phyloP scores from a whole-genome alignment of 1,140 invertebrate genomes.

The Holcopasites calliopsidis region DNA sequence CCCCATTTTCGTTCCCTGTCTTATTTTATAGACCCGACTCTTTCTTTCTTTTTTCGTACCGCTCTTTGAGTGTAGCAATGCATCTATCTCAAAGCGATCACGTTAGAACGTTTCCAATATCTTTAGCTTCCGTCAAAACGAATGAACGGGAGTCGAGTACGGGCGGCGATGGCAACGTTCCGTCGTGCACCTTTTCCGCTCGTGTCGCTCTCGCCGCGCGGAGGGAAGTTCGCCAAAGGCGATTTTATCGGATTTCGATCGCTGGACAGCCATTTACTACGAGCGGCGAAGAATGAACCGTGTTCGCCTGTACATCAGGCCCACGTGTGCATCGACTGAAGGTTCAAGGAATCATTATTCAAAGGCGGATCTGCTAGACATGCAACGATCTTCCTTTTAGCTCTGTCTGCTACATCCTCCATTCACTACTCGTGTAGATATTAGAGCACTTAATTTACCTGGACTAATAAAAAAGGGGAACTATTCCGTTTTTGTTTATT shows the following conservation, averaged over 20 bases:
- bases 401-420: slow-evolving; percentile 17
- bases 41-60: background rate
- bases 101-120: slow-evolving; percentile 50
- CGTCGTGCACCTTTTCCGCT: background rate
- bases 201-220: slow-evolving; percentile 26
- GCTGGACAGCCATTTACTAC: slow-evolving; percentile 47
- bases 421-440: too few relatives aligned
- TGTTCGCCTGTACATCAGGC: slow-evolving; percentile 16
- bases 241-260: slow-evolving; percentile 54
- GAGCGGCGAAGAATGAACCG: slow-evolving; percentile 48
- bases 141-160: background rate
- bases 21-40: slow-evolving; percentile 29
- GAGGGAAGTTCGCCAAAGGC: slow-evolving; percentile 46
- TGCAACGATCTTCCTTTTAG: slow-evolving; percentile 40
- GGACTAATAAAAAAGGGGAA: too few relatives aligned
- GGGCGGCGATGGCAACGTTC: slow-evolving; percentile 35
- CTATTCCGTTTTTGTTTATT: too few relatives aligned
- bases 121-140: slow-evolving; percentile 49
- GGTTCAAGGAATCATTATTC: slow-evolving; percentile 32
- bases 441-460: too few relatives aligned
- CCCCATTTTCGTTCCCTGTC: background rate
- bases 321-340: slow-evolving; percentile 4
- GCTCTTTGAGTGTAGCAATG: slow-evolving; percentile 3
- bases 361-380: slow-evolving; percentile 43
- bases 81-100: slow-evolving; percentile 48